Base-by-base conservation (phyloP, 2,113 vertebrate genomes). In the Xenopus laevis region DNA sequence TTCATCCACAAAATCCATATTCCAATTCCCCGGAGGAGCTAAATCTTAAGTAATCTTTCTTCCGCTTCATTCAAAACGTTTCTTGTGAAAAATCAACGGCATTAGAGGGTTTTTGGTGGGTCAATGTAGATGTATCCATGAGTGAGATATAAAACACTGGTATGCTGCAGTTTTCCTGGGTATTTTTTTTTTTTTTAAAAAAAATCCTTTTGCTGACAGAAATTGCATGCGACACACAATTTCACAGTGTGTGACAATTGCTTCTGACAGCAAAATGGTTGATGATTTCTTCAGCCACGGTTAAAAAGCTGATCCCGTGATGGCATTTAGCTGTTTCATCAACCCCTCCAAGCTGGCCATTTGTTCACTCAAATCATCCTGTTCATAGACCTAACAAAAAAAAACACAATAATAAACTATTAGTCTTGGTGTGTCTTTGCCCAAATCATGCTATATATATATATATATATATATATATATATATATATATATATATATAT, bases 321-420 rank as follows among this genome's bases (percentile, higher is more conserved):
- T 98, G 79, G 96, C 96, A 0, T 98, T 98, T 55, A 98, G 95
- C 79, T 98, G 96, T 87, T 98, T 97, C 96, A 98, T 98, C 74
- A 98, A 84, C 77, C 96, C 96, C 83, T 98, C 96, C 80, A 98
- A 89, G 82, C 96, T 98, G 66, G 96, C 96, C 96, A 98, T 98
- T 88, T 98, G 95, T 83, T 98, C 96, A 11, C 96, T 98, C 78
- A 98, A 81, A 81, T 98, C 96, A 4, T 98, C 96, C 81, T 98
- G 96, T 81, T 97, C 96, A 4, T 97, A 98, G 5, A 97, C 92
- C 96, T 98, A 83, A 0, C 44, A n/a, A n/a, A n/a, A 81, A 82
- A 2, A 79, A 65, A 63, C 11, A 82, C 40, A 10, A 60, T 17
- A 57, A 16, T n/a, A 18, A 1, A n/a, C 3, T 3, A 57, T 57